Conservation (phyloP, 2,113 vertebrate genomes). For the Halichoeres trimaculatus region DNA sequence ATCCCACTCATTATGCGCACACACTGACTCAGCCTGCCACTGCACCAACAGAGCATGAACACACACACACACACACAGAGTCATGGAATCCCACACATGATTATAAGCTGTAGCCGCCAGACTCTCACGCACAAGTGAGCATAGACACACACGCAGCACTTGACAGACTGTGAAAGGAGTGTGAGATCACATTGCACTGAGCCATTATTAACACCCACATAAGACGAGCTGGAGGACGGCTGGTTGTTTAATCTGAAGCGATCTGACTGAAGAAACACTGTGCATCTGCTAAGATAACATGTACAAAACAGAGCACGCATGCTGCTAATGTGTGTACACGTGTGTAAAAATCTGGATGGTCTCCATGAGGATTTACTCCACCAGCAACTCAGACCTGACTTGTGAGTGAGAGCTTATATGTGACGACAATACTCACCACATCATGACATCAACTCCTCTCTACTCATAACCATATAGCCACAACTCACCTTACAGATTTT, state of each 20-base stretch:
- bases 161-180: constrained; percentile 53
- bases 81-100: constrained; percentile 38
- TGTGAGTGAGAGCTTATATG: constrained; percentile 33
- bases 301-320: background rate
- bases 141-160: constrained; percentile 23
- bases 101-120: constrained; percentile 44
- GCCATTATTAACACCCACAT: constrained; percentile 66
- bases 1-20: constrained; percentile 61
- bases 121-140: constrained; percentile 6
- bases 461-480: constrained; percentile 38
- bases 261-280: constrained; percentile 33
- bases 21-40: constrained; percentile 61
- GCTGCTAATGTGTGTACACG: background rate
- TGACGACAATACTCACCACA: constrained; percentile 51
- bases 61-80: constrained; percentile 32
- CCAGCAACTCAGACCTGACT: constrained; percentile 45
- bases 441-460: constrained; percentile 56
- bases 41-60: constrained; percentile 37
- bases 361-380: constrained; percentile 24
- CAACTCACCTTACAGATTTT: constrained; percentile 32
- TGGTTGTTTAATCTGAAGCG: constrained; percentile 45
- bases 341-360: constrained; percentile 15
- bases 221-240: constrained; percentile 32
- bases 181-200: constrained; percentile 53
- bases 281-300: constrained; percentile 5